These are phyloP conservation scores for Phrynocephalus vlangalii DNA, from an alignment of 2,797 vertebrate genomes.

Conservation along the genomic window DNA sequence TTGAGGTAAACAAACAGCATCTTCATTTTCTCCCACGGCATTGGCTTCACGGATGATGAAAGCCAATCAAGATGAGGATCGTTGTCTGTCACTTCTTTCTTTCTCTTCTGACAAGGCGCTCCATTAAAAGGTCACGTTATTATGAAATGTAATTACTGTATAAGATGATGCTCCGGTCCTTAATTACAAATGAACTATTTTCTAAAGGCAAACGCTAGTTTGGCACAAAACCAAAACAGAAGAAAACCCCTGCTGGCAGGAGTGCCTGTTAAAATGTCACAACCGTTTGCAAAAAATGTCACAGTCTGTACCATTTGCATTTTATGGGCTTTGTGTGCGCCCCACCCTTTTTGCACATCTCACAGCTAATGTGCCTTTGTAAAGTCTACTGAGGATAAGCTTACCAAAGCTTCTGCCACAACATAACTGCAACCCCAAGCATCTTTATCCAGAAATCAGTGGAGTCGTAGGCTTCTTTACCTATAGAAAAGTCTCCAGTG, in stretches of 20 bases:
- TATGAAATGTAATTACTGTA: background rate
- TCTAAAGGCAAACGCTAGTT: background rate
- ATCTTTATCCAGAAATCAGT: background rate
- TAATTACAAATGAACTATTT: background rate
- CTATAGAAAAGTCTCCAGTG: too few species aligned
- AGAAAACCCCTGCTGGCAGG: background rate
- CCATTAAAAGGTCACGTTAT: constrained; percentile 7
- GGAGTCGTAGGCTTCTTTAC: background rate
- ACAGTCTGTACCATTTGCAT: background rate
- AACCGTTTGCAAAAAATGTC: background rate
- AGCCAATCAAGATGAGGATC: background rate
- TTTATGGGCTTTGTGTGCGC: background rate
- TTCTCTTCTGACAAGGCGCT: background rate
- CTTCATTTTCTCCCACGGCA: too few species aligned
- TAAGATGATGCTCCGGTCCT: background rate
- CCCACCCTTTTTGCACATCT: too few species aligned
- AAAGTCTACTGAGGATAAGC: background rate
- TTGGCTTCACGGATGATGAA: background rate
- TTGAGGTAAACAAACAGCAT: too few species aligned
- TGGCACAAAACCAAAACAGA: background rate
- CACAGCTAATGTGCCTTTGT: background rate
- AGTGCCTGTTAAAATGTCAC: constrained; percentile 11
- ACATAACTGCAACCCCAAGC: background rate
- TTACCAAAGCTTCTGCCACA: background rate
- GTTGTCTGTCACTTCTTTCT: background rate